Percentiles rank a stretch among this genome's conserved stretches.
These are phyloP conservation scores for Asteroscopus sphinx DNA, from an alignment of 2,888 invertebrate species.

Conservation along the genomic window DNA sequence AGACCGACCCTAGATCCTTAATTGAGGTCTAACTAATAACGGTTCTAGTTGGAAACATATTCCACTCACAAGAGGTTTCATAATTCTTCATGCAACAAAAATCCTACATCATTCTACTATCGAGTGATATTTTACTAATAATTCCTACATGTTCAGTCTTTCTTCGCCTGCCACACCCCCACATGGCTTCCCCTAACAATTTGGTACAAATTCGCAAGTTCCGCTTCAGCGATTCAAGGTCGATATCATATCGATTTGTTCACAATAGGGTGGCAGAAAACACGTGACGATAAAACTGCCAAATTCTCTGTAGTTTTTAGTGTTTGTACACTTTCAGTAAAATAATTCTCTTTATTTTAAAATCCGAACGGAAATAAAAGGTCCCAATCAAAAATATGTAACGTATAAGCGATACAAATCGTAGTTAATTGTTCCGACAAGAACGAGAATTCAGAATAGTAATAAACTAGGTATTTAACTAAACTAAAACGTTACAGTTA, in stretches of 20 bases:
- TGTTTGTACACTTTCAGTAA: not conserved
- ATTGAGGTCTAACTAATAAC: no score
- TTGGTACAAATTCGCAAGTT: conserved; percentile 73
- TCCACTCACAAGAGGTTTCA: no score
- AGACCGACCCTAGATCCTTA: no score
- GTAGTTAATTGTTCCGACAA: conserved; percentile 1
- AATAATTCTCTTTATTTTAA: not conserved
- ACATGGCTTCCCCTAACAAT: conserved; percentile 57
- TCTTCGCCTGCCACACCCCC: conserved; percentile 36
- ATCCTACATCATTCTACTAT: not conserved
- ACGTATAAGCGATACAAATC: conserved; percentile 6
- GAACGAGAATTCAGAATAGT: not conserved
- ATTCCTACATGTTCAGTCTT: conserved; percentile 8
- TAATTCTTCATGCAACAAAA: not conserved
- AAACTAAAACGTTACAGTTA: not conserved
- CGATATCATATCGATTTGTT: conserved; percentile 75
- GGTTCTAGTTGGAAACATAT: no score
- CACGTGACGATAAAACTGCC: conserved; percentile 20
- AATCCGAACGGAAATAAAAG: not conserved
- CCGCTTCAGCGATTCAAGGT: conserved; percentile 81
- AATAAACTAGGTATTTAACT: not conserved
- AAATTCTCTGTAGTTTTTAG: not conserved
- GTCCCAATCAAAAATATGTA: not conserved
- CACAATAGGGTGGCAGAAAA: conserved; percentile 63
- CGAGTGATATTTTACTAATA: conserved; percentile 2